Conservation (phyloP, 2,888 invertebrate genomes). For the Eulithis testata region DNA sequence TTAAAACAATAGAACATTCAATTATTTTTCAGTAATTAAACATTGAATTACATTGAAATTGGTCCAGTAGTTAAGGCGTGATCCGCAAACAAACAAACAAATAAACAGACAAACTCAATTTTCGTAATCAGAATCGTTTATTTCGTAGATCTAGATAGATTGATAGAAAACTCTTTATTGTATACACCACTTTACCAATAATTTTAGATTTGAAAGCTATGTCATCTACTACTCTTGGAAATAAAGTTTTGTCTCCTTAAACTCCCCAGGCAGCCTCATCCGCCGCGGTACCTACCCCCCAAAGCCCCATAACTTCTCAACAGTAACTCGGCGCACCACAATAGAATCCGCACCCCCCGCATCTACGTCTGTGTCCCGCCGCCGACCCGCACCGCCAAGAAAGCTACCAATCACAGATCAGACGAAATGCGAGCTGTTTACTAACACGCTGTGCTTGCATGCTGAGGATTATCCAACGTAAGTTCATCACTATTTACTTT, state of each 20-base stretch:
- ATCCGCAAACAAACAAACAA: too few species aligned
- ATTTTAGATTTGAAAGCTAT: too few species aligned
- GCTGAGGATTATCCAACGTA: conserved; percentile 91
- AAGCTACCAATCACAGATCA: conserved; percentile 62
- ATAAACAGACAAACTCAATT: too few species aligned
- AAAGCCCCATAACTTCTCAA: conserved; percentile 49
- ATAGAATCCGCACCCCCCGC: conserved; percentile 57
- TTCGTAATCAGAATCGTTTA: too few species aligned
- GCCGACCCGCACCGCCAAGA: conserved; percentile 55
- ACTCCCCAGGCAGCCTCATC: conserved; percentile 59
- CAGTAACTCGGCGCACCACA: conserved; percentile 60
- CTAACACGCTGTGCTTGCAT: conserved; percentile 89
- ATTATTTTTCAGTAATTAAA: too few species aligned
- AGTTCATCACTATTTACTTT: conserved; percentile 57
- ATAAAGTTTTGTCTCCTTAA: background rate
- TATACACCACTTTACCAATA: too few species aligned
- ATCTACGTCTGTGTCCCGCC: conserved; percentile 61
- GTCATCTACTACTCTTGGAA: too few species aligned
- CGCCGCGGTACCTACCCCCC: conserved; percentile 70
- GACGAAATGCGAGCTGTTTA: conserved; percentile 87
- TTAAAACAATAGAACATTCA: too few species aligned
- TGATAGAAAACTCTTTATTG: too few species aligned
- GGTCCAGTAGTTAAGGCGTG: too few species aligned
- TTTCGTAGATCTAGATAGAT: too few species aligned
- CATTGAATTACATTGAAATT: too few species aligned